A percentile compares a stretch with the other conserved stretches of the same genome.
Conservation (phyloP, 2,797 vertebrate genomes). For the Enteromius anoplus region DNA sequence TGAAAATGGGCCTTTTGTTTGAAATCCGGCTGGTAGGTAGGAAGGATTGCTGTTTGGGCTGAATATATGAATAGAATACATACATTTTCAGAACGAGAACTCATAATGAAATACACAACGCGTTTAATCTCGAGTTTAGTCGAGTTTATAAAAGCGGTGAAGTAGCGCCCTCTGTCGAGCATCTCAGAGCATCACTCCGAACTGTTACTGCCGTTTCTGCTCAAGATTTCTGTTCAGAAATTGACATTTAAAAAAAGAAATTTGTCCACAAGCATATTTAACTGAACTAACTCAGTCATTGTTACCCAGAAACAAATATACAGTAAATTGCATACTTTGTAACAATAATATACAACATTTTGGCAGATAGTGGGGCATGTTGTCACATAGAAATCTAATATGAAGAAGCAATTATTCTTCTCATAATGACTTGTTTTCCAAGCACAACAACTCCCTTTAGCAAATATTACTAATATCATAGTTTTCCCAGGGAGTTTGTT, state of each 20-base stretch:
- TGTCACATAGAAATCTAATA: not conserved
- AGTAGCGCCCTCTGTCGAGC: conserved; percentile 54
- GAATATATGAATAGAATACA: not conserved
- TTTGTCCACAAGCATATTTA: not conserved
- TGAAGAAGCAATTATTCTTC: not conserved
- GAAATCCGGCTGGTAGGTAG: not conserved
- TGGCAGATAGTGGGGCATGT: not conserved
- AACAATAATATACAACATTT: not conserved
- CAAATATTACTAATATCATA: not conserved
- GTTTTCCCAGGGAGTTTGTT: not conserved
- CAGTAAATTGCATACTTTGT: not conserved
- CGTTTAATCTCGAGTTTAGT: not conserved
- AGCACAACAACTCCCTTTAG: not conserved
- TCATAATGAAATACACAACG: not conserved
- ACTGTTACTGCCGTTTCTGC: not conserved
- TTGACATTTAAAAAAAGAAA: not conserved
- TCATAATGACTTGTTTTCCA: too few relatives aligned
- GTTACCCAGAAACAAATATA: not conserved
- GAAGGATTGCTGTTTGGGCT: not conserved
- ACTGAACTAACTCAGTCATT: not conserved
- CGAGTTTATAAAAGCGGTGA: not conserved
- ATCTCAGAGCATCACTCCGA: not conserved
- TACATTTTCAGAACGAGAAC: not conserved
- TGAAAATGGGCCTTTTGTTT: not conserved
- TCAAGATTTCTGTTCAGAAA: not conserved